Conservation (phyloP, 2,113 vertebrate species). For the Lagopus muta region DNA sequence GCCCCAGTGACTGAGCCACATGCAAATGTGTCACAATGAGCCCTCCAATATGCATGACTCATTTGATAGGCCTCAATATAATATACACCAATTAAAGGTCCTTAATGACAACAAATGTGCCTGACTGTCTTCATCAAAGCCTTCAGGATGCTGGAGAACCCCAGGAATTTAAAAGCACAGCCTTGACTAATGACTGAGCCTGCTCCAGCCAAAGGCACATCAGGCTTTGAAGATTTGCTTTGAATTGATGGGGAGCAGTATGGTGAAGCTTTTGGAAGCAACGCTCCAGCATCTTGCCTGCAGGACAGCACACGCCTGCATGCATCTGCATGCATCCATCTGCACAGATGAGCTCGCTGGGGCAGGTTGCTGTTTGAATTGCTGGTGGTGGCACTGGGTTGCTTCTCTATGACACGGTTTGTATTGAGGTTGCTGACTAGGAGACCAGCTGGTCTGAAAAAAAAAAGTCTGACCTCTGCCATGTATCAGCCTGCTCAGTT, state of each 20-base stretch:
- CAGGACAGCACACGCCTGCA: no score
- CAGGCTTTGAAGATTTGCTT: neutral
- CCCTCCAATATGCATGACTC: neutral
- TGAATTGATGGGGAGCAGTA: neutral
- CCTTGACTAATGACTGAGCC: neutral
- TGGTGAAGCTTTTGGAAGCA: neutral
- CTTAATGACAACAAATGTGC: neutral
- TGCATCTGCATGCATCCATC: no score
- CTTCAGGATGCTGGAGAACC: neutral
- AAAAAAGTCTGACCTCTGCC: no score
- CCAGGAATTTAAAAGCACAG: fast-evolving
- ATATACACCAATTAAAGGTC: neutral
- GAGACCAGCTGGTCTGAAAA: no score
- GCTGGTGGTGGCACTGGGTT: neutral
- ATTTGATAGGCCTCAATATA: neutral
- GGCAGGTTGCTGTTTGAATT: no score
- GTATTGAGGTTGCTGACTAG: fast-evolving
- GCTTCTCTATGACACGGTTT: neutral
- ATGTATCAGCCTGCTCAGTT: no score
- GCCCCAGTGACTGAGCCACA: neutral
- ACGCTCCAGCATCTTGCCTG: neutral
- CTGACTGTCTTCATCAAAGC: neutral
- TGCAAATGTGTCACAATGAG: neutral
- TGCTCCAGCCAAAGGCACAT: neutral
- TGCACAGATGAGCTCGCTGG: fast-evolving